These are phyloP conservation scores for Omphaloscelis lunosa DNA, from an alignment of 2,888 invertebrate species.

Conservation along the genomic window DNA sequence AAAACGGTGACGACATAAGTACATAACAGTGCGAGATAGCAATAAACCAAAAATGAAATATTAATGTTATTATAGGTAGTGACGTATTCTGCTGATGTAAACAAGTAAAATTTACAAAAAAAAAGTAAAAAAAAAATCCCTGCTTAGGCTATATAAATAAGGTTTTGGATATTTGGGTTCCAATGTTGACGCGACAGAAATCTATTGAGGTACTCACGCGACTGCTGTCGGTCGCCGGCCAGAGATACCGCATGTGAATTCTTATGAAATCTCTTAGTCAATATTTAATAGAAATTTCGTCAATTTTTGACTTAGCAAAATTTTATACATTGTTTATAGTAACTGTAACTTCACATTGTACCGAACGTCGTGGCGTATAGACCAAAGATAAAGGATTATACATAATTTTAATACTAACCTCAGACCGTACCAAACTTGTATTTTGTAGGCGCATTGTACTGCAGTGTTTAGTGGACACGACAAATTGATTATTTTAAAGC, in stretches of 20 bases:
- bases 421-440: conserved; percentile 89
- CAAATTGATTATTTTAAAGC: conserved; percentile 49
- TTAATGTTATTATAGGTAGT: conserved; percentile 89
- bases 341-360: conserved; percentile 85
- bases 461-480: conserved; percentile 66
- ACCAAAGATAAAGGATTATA: conserved; percentile 90
- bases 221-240: conserved; percentile 74
- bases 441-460: conserved; percentile 83
- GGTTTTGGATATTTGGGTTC: conserved; percentile 87
- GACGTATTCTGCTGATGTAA: conserved; percentile 89
- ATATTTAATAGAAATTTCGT: conserved; percentile 89
- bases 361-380: conserved; percentile 87
- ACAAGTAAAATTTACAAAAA: conserved; percentile 88
- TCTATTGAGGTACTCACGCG: conserved; percentile 83
- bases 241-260: conserved; percentile 87
- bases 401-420: conserved; percentile 89
- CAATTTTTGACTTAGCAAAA: conserved; percentile 91
- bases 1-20: conserved; percentile 75
- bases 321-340: conserved; percentile 90
- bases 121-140: conserved; percentile 86
- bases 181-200: conserved; percentile 84
- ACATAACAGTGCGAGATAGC: conserved; percentile 86
- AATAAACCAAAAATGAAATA: conserved; percentile 90
- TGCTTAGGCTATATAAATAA: conserved; percentile 88
- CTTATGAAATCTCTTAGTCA: conserved; percentile 91